Conservation (phyloP, 2,797 vertebrate genomes). For the Melanotaenia parkinsoni region DNA sequence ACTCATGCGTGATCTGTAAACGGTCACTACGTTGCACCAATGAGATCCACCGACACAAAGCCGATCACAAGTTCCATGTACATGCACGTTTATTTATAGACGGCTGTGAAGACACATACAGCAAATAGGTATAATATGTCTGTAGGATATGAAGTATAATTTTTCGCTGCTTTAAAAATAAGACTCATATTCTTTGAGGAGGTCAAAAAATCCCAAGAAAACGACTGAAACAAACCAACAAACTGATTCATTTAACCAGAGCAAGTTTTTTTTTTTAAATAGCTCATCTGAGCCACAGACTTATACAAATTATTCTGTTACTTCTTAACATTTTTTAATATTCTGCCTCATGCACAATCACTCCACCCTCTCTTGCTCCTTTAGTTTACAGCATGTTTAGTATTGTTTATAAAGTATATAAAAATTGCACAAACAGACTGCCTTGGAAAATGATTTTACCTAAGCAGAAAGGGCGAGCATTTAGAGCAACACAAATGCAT, state of each 20-base stretch:
- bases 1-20: not conserved
- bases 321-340: not conserved
- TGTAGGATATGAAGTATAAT: not conserved
- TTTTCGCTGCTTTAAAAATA: not conserved
- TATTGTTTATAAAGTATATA: not conserved
- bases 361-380: not conserved
- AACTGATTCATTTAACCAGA: not conserved
- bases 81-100: constrained; percentile 65
- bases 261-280: not conserved
- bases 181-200: not conserved
- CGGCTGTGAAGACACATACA: not conserved
- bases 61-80: constrained; percentile 46
- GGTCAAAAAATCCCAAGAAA: not conserved
- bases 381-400: not conserved
- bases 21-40: constrained; percentile 31
- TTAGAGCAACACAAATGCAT: not conserved
- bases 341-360: not conserved
- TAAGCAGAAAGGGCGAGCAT: not conserved
- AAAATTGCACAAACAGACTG: not conserved
- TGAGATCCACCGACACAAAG: not conserved
- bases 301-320: not conserved
- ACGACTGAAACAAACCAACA: not conserved
- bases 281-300: not conserved
- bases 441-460: not conserved
- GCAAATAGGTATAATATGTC: constrained; percentile 6